Evolutionary conservation across 2,888 invertebrate genomes (phyloP).

Genomic region (Callyntrura sp.): DNA sequence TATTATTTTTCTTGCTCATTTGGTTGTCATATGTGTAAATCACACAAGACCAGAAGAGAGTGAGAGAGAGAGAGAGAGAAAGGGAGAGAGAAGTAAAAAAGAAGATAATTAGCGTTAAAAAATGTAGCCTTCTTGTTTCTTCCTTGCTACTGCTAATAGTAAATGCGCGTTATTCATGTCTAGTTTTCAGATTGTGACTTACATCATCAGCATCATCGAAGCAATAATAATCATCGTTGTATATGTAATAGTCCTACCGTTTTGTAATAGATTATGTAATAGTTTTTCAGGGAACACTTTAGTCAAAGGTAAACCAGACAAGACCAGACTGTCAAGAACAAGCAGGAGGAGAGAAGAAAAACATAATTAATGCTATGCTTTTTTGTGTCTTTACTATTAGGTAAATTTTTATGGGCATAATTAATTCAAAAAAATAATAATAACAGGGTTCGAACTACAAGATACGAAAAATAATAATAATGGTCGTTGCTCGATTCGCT

Average conservation of each 20-base stretch:
- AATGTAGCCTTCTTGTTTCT: constrained; percentile 41
- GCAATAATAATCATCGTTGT: constrained; percentile 7
- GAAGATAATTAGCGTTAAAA: constrained; percentile 70
- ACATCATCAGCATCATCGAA: constrained; percentile 20
- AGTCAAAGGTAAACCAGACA: background rate
- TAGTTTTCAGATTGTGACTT: constrained; percentile 11
- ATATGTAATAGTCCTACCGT: constrained; percentile 11
- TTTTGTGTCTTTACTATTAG: background rate
- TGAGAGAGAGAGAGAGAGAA: background rate
- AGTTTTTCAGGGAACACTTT: background rate
- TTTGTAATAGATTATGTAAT: constrained; percentile 19
- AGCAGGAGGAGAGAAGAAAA: background rate
- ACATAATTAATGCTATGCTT: background rate
- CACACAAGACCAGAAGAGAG: background rate
- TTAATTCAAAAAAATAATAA: constrained; percentile 49
- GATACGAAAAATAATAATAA: background rate
- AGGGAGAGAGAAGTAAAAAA: background rate
- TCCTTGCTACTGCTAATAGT: background rate
- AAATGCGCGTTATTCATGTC: background rate
- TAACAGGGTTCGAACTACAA: constrained; percentile 14
- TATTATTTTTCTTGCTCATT: constrained; percentile 24
- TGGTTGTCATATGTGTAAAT: constrained; percentile 43
- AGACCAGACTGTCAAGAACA: background rate
- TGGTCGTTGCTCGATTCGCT: background rate
- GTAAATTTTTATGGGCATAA: constrained; percentile 39